A percentile compares a stretch with the other conserved stretches of the same genome.
phyloP scores from a whole-genome alignment of 2,888 invertebrate species.

The Spatulosminthurus flaviceps region DNA sequence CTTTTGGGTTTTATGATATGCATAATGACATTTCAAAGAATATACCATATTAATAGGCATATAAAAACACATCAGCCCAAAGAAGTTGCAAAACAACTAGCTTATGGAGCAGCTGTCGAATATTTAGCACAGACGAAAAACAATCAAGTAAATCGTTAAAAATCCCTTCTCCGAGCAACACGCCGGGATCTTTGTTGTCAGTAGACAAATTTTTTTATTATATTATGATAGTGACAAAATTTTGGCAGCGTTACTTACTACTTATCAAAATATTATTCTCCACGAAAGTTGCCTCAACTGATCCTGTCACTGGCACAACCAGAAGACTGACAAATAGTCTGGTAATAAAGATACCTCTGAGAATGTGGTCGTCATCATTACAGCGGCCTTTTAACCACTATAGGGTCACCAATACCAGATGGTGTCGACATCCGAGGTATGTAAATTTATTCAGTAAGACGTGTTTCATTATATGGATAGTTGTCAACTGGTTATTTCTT shows the following conservation, averaged over 20 bases:
- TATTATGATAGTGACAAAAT: too few relatives aligned
- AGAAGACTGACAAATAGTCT: neutral
- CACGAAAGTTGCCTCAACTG: neutral
- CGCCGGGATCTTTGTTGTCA: neutral
- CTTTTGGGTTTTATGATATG: conserved; percentile 54
- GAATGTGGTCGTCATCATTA: conserved; percentile 49
- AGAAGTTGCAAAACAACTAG: conserved; percentile 62
- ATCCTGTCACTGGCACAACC: neutral
- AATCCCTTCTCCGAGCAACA: neutral
- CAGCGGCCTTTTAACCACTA: conserved; percentile 56
- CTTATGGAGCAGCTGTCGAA: conserved; percentile 62
- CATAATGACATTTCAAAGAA: conserved; percentile 50
- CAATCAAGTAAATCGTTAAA: conserved; percentile 33
- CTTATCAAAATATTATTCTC: neutral
- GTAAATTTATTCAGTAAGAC: neutral
- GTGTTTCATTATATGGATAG: too few relatives aligned
- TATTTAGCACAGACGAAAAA: conserved; percentile 52
- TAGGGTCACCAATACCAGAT: conserved; percentile 31
- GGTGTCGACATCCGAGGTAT: conserved; percentile 36
- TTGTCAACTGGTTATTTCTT: neutral
- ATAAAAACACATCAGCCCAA: conserved; percentile 63
- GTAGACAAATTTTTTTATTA: too few relatives aligned
- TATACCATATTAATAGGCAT: conserved; percentile 57
- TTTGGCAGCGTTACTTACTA: too few relatives aligned
- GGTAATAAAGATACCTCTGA: neutral